Evolutionary conservation across 1,140 invertebrate species (phyloP), one percentile per base, ranked within the genome.

Genomic region (Mactra quadrangularis): DNA sequence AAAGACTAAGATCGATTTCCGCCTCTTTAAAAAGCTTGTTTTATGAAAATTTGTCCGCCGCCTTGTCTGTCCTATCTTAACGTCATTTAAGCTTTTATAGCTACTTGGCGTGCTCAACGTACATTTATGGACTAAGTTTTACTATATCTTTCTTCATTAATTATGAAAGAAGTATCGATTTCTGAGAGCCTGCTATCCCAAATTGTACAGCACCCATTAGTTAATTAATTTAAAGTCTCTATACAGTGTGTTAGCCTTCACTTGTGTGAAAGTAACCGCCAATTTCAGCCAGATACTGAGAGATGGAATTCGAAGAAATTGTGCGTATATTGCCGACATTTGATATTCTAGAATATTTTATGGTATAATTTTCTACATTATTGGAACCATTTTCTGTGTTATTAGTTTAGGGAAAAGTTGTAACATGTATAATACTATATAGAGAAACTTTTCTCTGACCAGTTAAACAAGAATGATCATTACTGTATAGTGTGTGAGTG

Each of bases 151-250:
- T 45, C 57, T 47, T 38, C 74, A 77, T 77, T 77, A 77, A 77
- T 77, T 77, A 77, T 64, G 59, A 77, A 27, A 38, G 25, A 22
- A 47, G 50, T 41, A 47, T 47, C 50, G 57, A 60, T 64, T 31
- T 17, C 31, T 15, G n/a, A 25, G 17, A 50, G 74, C 62, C 74
- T 77, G 60, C 29, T n/a, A 35, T 57, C 13, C 27, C 45, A 60
- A 77, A 59, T 74, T 77, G 45, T 35, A 33, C 45, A 52, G 47
- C 74, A 50, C 47, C 74, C 74, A 77, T 77, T 77, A 77, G 74
- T 57, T 77, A 77, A 77, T 77, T 60, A 77, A 64, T 77, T 76
- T 68, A 47, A 52, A 60, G 45, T 62, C 45, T n/a, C 45, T 60
- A 60, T 31, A 62, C 25, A 64, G 50, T 19, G 27, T 55, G 47